phyloP scores from a whole-genome alignment of 2,113 vertebrate species.

The Turdus rufiventris region DNA sequence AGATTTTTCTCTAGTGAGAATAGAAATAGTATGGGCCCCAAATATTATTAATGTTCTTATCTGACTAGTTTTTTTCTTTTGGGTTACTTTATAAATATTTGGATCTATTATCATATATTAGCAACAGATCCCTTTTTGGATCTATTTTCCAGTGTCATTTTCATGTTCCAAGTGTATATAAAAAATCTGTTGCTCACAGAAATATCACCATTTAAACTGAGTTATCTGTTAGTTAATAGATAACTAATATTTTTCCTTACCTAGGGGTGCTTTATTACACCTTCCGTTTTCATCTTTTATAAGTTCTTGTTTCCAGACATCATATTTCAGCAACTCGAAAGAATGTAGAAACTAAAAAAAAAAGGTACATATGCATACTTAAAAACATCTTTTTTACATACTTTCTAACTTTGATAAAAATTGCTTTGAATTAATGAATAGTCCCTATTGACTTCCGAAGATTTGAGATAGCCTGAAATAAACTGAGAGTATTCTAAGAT shows the following conservation, averaged over 20 bases:
- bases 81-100: background rate
- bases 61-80: background rate
- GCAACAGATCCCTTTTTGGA: background rate
- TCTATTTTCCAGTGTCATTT: background rate
- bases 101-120: background rate
- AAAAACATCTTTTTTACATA: background rate
- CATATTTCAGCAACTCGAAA: constrained; percentile 71
- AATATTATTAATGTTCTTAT: background rate
- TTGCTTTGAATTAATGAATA: background rate
- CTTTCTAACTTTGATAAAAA: background rate
- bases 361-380: background rate
- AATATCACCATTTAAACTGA: background rate
- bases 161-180: background rate
- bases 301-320: constrained; percentile 74
- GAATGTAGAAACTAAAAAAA: constrained; percentile 6
- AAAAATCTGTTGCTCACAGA: background rate
- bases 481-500: background rate
- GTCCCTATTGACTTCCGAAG: background rate
- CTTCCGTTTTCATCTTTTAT: constrained; percentile 64
- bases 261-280: constrained; percentile 65
- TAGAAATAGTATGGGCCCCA: background rate
- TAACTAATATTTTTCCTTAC: constrained; percentile 31
- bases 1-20: background rate
- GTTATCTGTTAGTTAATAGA: background rate
- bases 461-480: background rate